phyloP scores from a whole-genome alignment of 2,888 invertebrate species.

The Agriopis marginaria region DNA sequence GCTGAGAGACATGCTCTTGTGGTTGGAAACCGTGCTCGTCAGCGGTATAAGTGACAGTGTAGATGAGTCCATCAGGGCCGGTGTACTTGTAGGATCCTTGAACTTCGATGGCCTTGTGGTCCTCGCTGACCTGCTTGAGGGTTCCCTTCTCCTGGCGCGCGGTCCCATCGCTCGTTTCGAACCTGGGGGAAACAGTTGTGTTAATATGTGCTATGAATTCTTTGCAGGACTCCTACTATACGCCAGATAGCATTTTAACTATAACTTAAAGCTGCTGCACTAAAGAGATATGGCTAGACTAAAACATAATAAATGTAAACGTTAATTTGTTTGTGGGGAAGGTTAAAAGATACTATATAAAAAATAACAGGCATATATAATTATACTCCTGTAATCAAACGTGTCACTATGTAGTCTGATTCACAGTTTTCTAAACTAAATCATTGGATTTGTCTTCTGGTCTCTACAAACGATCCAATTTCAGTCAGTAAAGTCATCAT shows the following conservation, averaged over 20 bases:
- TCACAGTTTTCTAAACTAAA: too few species aligned
- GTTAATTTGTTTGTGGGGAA: too few species aligned
- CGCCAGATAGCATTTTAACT: not conserved
- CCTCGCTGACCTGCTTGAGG: conserved; percentile 81
- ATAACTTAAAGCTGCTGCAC: not conserved
- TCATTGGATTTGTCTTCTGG: not conserved
- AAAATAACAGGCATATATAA: too few species aligned
- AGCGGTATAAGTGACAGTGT: conserved; percentile 84
- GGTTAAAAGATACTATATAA: too few species aligned
- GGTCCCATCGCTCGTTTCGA: conserved; percentile 84
- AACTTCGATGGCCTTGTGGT: conserved; percentile 81
- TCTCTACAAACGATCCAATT: not conserved
- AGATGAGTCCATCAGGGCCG: conserved; percentile 83
- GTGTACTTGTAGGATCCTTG: conserved; percentile 84
- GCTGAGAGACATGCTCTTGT: conserved; percentile 67
- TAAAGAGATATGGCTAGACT: too few species aligned
- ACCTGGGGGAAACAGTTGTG: conserved; percentile 56
- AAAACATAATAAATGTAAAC: too few species aligned
- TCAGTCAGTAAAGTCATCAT: not conserved
- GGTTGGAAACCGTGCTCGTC: conserved; percentile 87
- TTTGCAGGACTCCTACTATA: not conserved
- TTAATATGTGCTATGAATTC: not conserved
- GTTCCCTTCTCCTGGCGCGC: conserved; percentile 83
- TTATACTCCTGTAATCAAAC: too few species aligned
- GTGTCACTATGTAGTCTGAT: too few species aligned